Evolutionary conservation across 2,888 invertebrate species (phyloP), one percentile per base, ranked within the genome.

Genomic region (Drosophila peninsularis): DNA sequence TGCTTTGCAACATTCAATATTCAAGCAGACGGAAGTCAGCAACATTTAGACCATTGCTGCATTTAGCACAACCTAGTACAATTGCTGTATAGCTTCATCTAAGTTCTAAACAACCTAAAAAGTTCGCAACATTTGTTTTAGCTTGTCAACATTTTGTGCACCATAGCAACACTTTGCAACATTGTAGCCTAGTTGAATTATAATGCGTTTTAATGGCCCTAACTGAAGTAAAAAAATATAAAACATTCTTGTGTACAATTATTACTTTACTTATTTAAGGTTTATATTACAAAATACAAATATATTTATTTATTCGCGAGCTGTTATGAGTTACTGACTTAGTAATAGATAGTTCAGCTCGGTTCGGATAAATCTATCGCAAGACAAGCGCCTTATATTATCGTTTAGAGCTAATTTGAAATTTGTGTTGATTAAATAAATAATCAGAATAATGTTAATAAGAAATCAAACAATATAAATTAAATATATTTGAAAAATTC

Each of bases 331-430:
- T 57, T 10, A 14, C 10, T 30, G 9, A 9, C 30, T 30, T 2
- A 30, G 6, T 21, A 54, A 41, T 61, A 39, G 55, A 69, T 36
- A 30, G 45, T 47, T 69, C 69, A 10, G 27, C 7, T 30, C n/a
- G n/a, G 7, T 5, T 6, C 27, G 7, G 0, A n/a, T 21, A 21
- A 34, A 36, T 21, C 2, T 21, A 17, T 39, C 37, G 17, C 17
- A 17, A 9, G 9, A 17, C 4, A 39, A 17, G 4, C 17, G 39
- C 17, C 1, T 17, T 17, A 17, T 17, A 17, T 10, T 39, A 17
- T 37, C 37, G 39, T 17, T 17, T 17, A 10, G 10, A 1, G 1
- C 5, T 17, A 4, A 39, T 9, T 39, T 2, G 4, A 17, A 39
- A n/a, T 11, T 32, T 37, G n/a, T n/a, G 1, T 13, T 34, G 34